Evolutionary conservation across 2,888 invertebrate species (phyloP), one percentile per base, ranked within the genome.

Genomic region (Dusona sp.): DNA sequence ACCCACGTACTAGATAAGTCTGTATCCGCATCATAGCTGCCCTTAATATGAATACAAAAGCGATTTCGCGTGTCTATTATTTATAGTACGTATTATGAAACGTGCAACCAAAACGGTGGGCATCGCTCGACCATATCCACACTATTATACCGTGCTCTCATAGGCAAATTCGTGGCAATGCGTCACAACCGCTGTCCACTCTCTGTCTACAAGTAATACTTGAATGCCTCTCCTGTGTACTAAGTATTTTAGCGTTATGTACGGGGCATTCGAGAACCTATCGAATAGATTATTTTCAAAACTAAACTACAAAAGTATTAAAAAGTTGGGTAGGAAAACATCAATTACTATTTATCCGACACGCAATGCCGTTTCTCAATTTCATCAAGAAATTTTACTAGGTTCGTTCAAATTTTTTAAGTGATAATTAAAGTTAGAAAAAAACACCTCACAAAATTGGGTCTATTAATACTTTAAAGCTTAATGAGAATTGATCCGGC

Each of bases 21-120:
- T 29, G n/a, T 51, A 70, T 79, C 48, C 57, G 33, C 42, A 78
- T 54, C 36, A 16, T 61, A n/a, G 70, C 36, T 88, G 89, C 88
- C 91, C 92, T 93, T 93, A 94, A 94, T 94, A 93, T 93, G 94
- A 94, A 94, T 94, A 94, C 92, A 93, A 94, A 94, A 93, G 92
- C 92, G 90, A 92, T 93, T 92, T 89, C 88, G 90, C 88, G 88
- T 82, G 75, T 91, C 92, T 92, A 93, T 94, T 93, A 94, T 94
- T 93, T 93, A 93, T 93, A 90, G 91, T 87, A 72, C 73, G 85
- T 87, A 79, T 61, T 67, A 79, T 82, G 74, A 84, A 61, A 81
- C 89, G 86, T 87, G 84, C 80, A 84, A 86, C 88, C 86, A 88
- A 79, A 64, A 67, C 57, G 54, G 45, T 61, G 61, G 67, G 72